These are phyloP conservation scores for Hoplodrina blanda DNA, from an alignment of 2,888 invertebrate species.

Conservation along the genomic window DNA sequence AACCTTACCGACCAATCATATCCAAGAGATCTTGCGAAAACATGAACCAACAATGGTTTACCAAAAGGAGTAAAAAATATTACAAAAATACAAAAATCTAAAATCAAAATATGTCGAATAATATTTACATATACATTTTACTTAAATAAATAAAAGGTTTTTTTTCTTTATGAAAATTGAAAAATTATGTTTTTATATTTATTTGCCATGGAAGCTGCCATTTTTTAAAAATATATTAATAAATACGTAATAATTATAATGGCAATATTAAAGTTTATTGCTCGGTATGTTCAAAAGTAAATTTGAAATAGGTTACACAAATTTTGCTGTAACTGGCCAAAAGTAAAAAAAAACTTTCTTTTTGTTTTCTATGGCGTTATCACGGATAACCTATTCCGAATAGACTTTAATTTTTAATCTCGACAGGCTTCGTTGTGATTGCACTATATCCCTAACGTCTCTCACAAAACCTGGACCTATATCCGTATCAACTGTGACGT, in stretches of 20 bases:
- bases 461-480: slow-evolving; percentile 46
- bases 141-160: slow-evolving; percentile 27
- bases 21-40: slow-evolving; percentile 77
- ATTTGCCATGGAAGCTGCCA: slow-evolving; percentile 28
- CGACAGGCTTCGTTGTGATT: slow-evolving; percentile 60
- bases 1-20: slow-evolving; percentile 63
- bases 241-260: slow-evolving; percentile 28
- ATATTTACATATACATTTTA: slow-evolving; percentile 36
- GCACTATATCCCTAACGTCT: slow-evolving; percentile 65
- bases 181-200: slow-evolving; percentile 2
- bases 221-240: slow-evolving; percentile 2
- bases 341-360: slow-evolving; percentile 1
- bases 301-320: slow-evolving; percentile 41
- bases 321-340: slow-evolving; percentile 16
- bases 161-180: neutral
- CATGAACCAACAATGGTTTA: slow-evolving; percentile 48
- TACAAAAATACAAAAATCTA: slow-evolving; percentile 14
- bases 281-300: slow-evolving; percentile 8
- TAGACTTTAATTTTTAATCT: slow-evolving; percentile 39
- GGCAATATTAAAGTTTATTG: slow-evolving; percentile 31
- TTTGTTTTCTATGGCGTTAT: slow-evolving; percentile 43
- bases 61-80: neutral
- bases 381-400: slow-evolving; percentile 47
- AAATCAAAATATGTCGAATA: slow-evolving; percentile 24
- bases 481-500: slow-evolving; percentile 26